Percentiles rank a stretch among this genome's conserved stretches.
Conservation (phyloP, 2,113 vertebrate genomes). For the Zosterops pallidus region DNA sequence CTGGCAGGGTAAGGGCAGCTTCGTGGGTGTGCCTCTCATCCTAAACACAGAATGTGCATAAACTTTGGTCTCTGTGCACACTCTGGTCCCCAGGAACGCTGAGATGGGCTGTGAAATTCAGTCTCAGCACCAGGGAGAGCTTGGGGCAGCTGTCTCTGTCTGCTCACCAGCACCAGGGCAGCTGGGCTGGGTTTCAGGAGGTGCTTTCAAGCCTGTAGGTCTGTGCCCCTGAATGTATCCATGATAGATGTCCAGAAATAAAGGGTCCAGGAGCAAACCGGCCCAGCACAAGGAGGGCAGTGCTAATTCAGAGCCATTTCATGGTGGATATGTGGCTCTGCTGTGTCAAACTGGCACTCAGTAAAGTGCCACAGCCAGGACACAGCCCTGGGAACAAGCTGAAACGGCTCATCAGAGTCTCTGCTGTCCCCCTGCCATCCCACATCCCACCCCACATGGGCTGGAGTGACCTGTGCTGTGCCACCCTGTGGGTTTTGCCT, state of each 20-base stretch:
- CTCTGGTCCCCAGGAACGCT: background rate
- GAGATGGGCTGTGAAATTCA: background rate
- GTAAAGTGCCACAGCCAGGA: background rate
- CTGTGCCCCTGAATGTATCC: background rate
- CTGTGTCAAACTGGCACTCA: rapidly evolving
- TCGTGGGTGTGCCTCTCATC: background rate
- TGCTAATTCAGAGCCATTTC: background rate
- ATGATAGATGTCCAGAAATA: rapidly evolving
- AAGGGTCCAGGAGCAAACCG: background rate
- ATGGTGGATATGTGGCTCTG: background rate
- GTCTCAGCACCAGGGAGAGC: background rate
- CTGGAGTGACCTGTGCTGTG: background rate
- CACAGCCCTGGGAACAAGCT: background rate
- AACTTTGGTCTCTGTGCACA: background rate
- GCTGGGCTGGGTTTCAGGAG: background rate
- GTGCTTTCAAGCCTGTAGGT: background rate
- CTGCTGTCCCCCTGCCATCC: background rate
- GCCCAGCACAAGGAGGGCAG: background rate
- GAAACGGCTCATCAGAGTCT: background rate
- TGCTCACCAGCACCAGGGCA: background rate
- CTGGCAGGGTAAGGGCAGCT: background rate
- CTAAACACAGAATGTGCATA: background rate
- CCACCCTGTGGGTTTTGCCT: background rate
- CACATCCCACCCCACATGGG: background rate
- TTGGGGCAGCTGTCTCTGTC: background rate